Conservation (phyloP, 2,113 vertebrate species). For the Argyrosomus japonicus region DNA sequence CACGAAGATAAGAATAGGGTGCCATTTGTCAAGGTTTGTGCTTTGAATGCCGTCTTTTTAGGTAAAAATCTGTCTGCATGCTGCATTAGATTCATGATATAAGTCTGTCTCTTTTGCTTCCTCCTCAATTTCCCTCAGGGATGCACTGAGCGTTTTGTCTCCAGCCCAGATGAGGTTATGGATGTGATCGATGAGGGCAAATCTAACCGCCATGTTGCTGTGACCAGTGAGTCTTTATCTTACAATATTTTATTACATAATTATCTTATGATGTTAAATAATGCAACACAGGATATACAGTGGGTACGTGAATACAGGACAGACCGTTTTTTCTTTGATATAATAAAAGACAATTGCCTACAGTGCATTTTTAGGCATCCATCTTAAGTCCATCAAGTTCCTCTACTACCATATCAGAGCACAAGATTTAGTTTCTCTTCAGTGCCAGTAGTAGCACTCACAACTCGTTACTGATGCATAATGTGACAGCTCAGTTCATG, state of each 20-base stretch:
- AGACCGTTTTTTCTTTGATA: background rate
- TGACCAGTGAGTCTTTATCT: conserved; percentile 88
- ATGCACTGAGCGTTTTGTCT: conserved; percentile 93
- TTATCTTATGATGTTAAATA: background rate
- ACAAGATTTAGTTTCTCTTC: conserved; percentile 6
- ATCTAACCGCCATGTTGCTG: conserved; percentile 91
- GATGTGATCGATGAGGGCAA: conserved; percentile 93
- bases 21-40: conserved; percentile 90
- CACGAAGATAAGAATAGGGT: conserved; percentile 94
- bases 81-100: background rate
- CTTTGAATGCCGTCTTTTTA: background rate
- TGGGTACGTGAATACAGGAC: background rate
- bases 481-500: conserved; percentile 47
- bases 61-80: background rate
- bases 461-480: conserved; percentile 24
- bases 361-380: background rate
- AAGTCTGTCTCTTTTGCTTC: background rate
- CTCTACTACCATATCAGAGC: background rate
- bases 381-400: background rate
- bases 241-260: background rate
- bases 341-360: background rate
- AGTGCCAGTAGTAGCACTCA: background rate
- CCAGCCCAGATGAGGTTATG: conserved; percentile 93
- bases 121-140: conserved; percentile 77
- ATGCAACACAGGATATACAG: background rate